Evolutionary conservation across 1,140 invertebrate species (phyloP), one percentile per base, ranked within the genome.

Genomic region (Brachionus asplanchnoidis): DNA sequence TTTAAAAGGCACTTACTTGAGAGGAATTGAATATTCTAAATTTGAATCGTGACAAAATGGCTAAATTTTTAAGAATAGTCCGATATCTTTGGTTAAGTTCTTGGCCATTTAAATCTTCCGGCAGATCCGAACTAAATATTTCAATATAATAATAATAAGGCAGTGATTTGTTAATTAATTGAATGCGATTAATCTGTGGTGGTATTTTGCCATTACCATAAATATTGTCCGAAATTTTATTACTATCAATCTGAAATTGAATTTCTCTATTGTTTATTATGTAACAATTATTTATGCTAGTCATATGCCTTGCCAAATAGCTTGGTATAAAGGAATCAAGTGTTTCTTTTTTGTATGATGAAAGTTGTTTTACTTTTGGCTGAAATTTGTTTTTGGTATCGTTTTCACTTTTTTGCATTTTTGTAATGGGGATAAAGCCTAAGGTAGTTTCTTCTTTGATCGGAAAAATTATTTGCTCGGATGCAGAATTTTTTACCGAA

Each of bases 191-290:
- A 36, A 50, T 77, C 28, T 77, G 73, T 2, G 73, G 20, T 77
- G 40, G 73, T 50, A 77, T 46, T 46, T 28, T 46, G 26, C 73
- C 44, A 77, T 50, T 50, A 77, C 42, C 46, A 50, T 23, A 20
- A 46, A 50, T 77, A 26, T 77, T 46, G 50, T 46, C 44, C 8
- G 73, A 23, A 12, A 50, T 50, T 77, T 77, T 77, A 14, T 50
- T 77, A n/a, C 73, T 50, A 44, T 77, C 73, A 9, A 77, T 77
- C 14, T 77, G 73, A 77, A 77, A 77, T 77, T 77, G 42, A 46
- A 77, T 77, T 50, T 77, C 73, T 23, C 26, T 8, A 77, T 77
- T 77, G 26, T 77, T 77, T 3, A 77, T 77, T 23, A 77, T 77
- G 26, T 50, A 23, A 44, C 73, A 77, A 77, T 77, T 77, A 23